Base-by-base conservation (phyloP, 1,140 invertebrate genomes). In the Antheraea pernyi region DNA sequence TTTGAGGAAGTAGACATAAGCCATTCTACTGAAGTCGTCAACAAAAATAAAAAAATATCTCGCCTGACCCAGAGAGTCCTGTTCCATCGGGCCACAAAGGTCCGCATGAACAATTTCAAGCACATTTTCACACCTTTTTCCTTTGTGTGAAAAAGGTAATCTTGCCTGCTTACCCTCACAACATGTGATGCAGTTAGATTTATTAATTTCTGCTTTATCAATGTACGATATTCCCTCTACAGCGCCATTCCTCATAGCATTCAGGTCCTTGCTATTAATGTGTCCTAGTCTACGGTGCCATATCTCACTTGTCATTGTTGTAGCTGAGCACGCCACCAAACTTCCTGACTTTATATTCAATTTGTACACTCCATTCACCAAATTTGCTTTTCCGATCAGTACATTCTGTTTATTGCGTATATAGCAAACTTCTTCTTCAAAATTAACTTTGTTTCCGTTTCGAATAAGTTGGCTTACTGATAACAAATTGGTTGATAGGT, bases 51-150 rank as follows among this genome's bases (percentile, higher is more conserved):
- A 48, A 53, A 74, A 77, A 48, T 73, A 77, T 46, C 46, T 71
- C 30, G 46, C 59, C n/a, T 61, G 62, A 18, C 70, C 73, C 3
- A 75, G 63, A 63, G 70, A 75, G 18, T 22, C 8, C 5, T 22
- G 19, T 36, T 69, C 59, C 62, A 69, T 65, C 3, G 68, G 30
- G 19, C 68, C 61, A 63, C 74, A 83, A 0, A 84, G 53, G 68
- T 85, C 82, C 4, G 74, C 66, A 67, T 84, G 76, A 6, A 81
- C 69, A 8, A 80, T 19, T 53, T 76, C 70, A 22, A 78, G 65
- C 53, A 79, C 16, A 16, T 67, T 13, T 18, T 9, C 42, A 46
- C 64, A 66, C 30, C 65, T 71, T 13, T 18, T 46, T 9, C 64
- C 65, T 39, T 13, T 65, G 22, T 19, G 16, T 18, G 30, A 16